Percentiles rank a stretch among this genome's conserved stretches.
phyloP scores from a whole-genome alignment of 2,113 vertebrate genomes.

The Choloepus hoffmanni region DNA sequence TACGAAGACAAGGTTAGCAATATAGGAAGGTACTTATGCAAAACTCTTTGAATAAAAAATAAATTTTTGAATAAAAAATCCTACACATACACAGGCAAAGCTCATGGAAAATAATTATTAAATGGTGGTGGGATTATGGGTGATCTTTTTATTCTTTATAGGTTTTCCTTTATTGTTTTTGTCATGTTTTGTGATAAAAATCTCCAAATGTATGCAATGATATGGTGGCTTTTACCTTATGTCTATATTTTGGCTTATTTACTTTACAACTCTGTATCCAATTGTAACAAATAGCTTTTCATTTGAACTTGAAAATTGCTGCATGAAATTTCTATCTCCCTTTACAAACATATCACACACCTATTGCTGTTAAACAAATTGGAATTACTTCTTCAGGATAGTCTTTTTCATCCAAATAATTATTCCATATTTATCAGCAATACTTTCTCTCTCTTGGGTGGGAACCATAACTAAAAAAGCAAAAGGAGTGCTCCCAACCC shows the following conservation, averaged over 20 bases:
- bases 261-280: slow-evolving; percentile 31
- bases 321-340: background rate
- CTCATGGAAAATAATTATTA: background rate
- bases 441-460: background rate
- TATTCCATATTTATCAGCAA: background rate
- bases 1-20: background rate
- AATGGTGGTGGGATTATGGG: background rate
- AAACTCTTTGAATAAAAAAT: slow-evolving; percentile 52
- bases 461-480: background rate
- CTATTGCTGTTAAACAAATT: slow-evolving; percentile 5
- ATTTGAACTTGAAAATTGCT: slow-evolving; percentile 55
- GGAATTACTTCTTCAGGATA: background rate
- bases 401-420: background rate
- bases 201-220: background rate
- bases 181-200: slow-evolving; percentile 5
- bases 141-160: background rate
- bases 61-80: slow-evolving; percentile 51
- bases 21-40: background rate
- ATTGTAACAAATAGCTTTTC: slow-evolving; percentile 54
- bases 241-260: slow-evolving; percentile 21
- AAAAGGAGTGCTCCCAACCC: background rate
- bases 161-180: slow-evolving; percentile 46
- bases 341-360: background rate
- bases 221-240: background rate
- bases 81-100: background rate